A percentile compares a stretch with the other conserved stretches of the same genome.
These are phyloP conservation scores for Stenolophus ochropezus DNA, from an alignment of 2,888 invertebrate species.

Conservation along the genomic window DNA sequence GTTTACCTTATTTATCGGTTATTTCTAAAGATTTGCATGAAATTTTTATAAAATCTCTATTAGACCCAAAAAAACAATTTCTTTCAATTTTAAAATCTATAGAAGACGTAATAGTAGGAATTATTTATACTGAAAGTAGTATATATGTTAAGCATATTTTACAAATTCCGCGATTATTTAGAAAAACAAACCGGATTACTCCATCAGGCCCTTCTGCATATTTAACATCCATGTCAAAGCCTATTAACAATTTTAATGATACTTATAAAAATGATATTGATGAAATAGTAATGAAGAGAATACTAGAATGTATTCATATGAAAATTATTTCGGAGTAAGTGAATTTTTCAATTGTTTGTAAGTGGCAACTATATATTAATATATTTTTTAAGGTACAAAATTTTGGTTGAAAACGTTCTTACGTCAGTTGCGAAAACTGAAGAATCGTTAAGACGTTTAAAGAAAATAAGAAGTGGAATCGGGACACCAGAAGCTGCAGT, in stretches of 20 bases:
- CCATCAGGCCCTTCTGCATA: constrained; percentile 89
- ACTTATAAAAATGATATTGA: constrained; percentile 72
- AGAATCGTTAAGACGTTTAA: constrained; percentile 92
- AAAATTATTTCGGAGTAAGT: constrained; percentile 75
- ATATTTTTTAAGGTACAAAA: constrained; percentile 76
- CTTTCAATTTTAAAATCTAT: constrained; percentile 14
- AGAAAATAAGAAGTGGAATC: constrained; percentile 75
- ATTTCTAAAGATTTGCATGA: constrained; percentile 41
- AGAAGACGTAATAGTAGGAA: constrained; percentile 48
- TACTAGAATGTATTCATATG: constrained; percentile 72
- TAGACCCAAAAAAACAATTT: constrained; percentile 48
- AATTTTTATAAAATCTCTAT: constrained; percentile 33
- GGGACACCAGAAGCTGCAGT: constrained; percentile 75
- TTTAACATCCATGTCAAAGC: constrained; percentile 80
- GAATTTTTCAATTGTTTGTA: not conserved
- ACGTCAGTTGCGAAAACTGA: constrained; percentile 96
- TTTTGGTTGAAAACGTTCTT: constrained; percentile 89
- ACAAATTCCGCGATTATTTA: constrained; percentile 94
- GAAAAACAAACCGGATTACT: constrained; percentile 92
- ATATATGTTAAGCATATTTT: constrained; percentile 86
- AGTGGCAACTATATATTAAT: not conserved
- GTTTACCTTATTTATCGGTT: constrained; percentile 35
- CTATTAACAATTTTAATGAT: constrained; percentile 77
- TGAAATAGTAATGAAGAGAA: constrained; percentile 69
- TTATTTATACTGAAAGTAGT: constrained; percentile 71